Base-by-base conservation (phyloP, 2,888 invertebrate species). In the Hirtodrosophila confusa region DNA sequence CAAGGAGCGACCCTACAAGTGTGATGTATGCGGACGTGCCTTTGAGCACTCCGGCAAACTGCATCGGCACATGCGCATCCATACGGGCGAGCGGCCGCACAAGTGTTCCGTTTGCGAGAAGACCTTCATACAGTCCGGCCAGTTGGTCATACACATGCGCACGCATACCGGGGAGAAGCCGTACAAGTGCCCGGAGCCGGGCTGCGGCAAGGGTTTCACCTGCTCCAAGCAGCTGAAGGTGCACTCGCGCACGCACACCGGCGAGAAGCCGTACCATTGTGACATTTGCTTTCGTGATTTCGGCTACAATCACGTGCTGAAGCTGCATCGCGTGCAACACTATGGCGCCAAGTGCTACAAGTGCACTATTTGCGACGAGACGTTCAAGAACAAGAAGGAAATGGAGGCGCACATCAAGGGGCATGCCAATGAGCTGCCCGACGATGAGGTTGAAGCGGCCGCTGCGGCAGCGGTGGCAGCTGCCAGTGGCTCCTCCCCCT, bases 271-370 rank as follows among this genome's bases (percentile, higher is more conserved):
- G 0, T 97, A 97, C 89, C 96, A 96, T 49, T 97, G 97, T 91
- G 97, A 97, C 90, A 97, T 97, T 75, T 97, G 97, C 89, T 95
- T 96, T 66, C 96, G 97, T 74, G 96, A 96, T 55, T 97, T 97
- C 89, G 97, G 97, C 7, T 97, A 97, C 91, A 97, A 97, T 90
- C 97, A 97, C 90, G 97, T 97, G 4, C 92, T 97, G 63, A 97
- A 97, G 91, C 92, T 97, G 55, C 97, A 97, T 90, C 95, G 96
- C 72, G 97, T 97, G 35, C 96, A 97, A 78, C 97, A 97, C 91
- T 97, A 96, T 84, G 97, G 97, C 0, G 96, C 97, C 89, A 97
- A 97, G 88, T 97, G 97, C 66, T 97, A 97, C 92, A 97, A 97
- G 86, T 97, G 97, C 91, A 97, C 97, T 3, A 95, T 97, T 24